These are phyloP conservation scores for Heliconius hortense DNA, from an alignment of 2,888 invertebrate species.

Conservation along the genomic window DNA sequence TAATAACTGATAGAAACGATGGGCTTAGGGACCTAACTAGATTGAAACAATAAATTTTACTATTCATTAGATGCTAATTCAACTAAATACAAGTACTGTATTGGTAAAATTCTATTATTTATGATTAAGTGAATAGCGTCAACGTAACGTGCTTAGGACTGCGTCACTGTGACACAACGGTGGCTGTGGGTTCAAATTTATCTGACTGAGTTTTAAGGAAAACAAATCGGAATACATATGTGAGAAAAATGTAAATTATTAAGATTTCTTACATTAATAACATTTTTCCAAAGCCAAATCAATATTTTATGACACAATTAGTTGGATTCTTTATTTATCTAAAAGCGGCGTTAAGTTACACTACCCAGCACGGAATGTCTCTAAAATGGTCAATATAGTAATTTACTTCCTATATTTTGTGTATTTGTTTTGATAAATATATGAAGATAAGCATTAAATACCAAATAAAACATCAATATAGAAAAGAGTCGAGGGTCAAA, in stretches of 20 bases:
- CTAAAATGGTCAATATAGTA: too few species aligned
- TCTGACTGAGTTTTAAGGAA: background rate
- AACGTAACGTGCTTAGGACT: background rate
- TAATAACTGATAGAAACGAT: background rate
- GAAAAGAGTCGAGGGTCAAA: constrained; percentile 3
- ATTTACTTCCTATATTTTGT: too few species aligned
- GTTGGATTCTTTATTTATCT: background rate
- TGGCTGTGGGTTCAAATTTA: background rate
- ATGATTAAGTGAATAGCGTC: background rate
- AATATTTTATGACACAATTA: background rate
- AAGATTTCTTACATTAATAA: too few species aligned
- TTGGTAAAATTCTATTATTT: constrained; percentile 1
- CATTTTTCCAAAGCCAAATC: too few species aligned
- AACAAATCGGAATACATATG: too few species aligned
- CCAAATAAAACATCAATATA: background rate
- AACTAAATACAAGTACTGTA: background rate
- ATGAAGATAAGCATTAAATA: too few species aligned
- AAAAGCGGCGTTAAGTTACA: too few species aligned
- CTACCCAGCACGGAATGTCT: too few species aligned
- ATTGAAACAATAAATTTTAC: constrained; percentile 13
- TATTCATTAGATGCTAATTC: constrained; percentile 4
- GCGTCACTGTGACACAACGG: background rate
- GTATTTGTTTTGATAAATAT: too few species aligned
- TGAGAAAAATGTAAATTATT: too few species aligned
- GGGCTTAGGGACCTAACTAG: background rate